phyloP scores from a whole-genome alignment of 2,888 invertebrate species.

The Phymatocera aterrima region DNA sequence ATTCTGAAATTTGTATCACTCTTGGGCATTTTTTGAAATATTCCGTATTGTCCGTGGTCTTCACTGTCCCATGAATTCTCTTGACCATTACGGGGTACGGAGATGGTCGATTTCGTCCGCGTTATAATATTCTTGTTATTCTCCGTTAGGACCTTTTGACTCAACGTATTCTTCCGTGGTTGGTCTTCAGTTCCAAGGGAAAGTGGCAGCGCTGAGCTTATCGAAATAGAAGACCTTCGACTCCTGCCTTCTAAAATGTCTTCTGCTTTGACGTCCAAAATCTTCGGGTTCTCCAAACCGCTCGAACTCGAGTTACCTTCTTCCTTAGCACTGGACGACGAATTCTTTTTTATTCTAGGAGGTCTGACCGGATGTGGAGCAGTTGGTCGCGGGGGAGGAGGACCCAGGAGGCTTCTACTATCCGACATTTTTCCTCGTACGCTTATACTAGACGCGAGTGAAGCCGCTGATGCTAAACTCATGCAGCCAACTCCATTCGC shows the following conservation, averaged over 20 bases:
- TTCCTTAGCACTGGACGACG: slow-evolving; percentile 72
- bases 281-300: slow-evolving; percentile 74
- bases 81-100: neutral
- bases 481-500: slow-evolving; percentile 86
- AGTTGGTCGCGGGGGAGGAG: slow-evolving; percentile 52
- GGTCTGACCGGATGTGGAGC: slow-evolving; percentile 80
- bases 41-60: neutral
- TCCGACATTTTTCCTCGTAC: slow-evolving; percentile 67
- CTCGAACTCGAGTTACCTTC: slow-evolving; percentile 58
- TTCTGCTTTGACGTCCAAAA: slow-evolving; percentile 66
- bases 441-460: slow-evolving; percentile 66
- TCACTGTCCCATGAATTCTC: neutral
- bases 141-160: slow-evolving; percentile 7
- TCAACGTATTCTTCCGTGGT: neutral
- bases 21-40: neutral
- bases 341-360: slow-evolving; percentile 85
- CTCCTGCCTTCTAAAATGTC: slow-evolving; percentile 67
- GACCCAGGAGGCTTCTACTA: slow-evolving; percentile 66
- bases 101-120: neutral
- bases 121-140: neutral
- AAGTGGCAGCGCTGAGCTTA: slow-evolving; percentile 59
- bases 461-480: slow-evolving; percentile 79
- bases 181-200: slow-evolving; percentile 3
- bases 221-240: slow-evolving; percentile 53
- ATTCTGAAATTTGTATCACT: neutral